Conservation (phyloP, 2,797 vertebrate genomes). For the Oreochromis grahami region DNA sequence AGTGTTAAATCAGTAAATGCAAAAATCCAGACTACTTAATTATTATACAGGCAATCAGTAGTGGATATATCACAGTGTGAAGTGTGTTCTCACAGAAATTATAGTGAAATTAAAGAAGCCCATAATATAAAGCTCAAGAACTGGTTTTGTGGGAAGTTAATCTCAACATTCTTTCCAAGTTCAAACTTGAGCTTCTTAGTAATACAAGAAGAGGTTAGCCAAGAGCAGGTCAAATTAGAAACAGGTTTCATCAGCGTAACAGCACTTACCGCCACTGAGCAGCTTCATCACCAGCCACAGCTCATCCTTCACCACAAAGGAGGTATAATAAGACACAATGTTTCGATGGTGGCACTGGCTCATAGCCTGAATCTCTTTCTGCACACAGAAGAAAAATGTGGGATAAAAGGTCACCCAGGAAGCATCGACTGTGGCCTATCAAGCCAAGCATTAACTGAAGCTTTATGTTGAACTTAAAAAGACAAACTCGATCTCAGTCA, state of each 20-base stretch:
- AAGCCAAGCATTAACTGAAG: background rate
- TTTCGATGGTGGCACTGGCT: slow-evolving; percentile 98
- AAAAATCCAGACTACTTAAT: background rate
- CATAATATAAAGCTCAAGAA: background rate
- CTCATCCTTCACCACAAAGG: slow-evolving; percentile 97
- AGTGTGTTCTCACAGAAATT: background rate
- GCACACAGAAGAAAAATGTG: slow-evolving; percentile 39
- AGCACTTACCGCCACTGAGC: slow-evolving; percentile 90
- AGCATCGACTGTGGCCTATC: background rate
- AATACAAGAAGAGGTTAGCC: background rate
- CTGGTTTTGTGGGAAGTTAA: background rate
- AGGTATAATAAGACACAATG: slow-evolving; percentile 97
- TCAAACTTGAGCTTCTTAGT: background rate
- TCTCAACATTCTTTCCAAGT: background rate
- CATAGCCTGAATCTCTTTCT: slow-evolving; percentile 99
- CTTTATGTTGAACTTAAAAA: background rate
- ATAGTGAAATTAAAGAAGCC: background rate
- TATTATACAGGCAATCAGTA: background rate
- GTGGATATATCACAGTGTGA: background rate
- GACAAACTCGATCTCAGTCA: background rate
- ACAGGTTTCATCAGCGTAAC: background rate
- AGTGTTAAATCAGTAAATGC: background rate
- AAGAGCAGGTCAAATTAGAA: background rate
- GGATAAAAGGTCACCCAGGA: background rate
- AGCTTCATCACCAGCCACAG: slow-evolving; percentile 98